phyloP scores from a whole-genome alignment of 2,888 invertebrate genomes.

The Amblyjoppa proteus region DNA sequence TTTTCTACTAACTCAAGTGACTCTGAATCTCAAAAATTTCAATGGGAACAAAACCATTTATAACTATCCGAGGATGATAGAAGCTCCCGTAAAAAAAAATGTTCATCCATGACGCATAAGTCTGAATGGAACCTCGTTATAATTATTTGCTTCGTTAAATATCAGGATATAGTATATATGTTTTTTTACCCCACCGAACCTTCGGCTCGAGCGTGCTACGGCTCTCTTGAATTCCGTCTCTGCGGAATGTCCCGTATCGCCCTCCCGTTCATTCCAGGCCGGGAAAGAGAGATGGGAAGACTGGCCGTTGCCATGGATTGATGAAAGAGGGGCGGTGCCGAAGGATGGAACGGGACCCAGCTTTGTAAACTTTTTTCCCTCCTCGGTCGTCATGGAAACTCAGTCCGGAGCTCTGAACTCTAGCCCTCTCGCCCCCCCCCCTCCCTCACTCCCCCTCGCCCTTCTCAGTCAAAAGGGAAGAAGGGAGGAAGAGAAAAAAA shows the following conservation, averaged over 20 bases:
- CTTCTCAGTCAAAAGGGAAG: constrained; percentile 17
- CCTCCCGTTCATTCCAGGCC: not conserved
- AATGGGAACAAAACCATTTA: constrained; percentile 6
- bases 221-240: constrained; percentile 30
- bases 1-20: not conserved
- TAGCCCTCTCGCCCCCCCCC: not conserved
- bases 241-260: constrained; percentile 17
- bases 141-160: constrained; percentile 64
- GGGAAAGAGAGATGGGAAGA: not conserved
- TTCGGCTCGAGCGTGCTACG: not conserved
- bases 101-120: constrained; percentile 27
- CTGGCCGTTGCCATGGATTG: constrained; percentile 54
- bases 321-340: constrained; percentile 59
- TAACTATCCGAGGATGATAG: not conserved
- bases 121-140: constrained; percentile 50
- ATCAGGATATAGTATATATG: constrained; percentile 1
- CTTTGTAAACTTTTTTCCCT: constrained; percentile 52
- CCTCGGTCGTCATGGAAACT: constrained; percentile 63
- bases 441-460: too few species aligned
- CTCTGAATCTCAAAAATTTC: not conserved
- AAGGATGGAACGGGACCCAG: constrained; percentile 56
- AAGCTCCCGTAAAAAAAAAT: constrained; percentile 20
- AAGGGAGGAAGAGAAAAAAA: constrained; percentile 13
- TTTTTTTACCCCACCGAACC: constrained; percentile 5
- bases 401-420: constrained; percentile 58